These are phyloP conservation scores for Craterocephalus amniculus DNA, from an alignment of 2,797 vertebrate genomes.

Conservation along the genomic window DNA sequence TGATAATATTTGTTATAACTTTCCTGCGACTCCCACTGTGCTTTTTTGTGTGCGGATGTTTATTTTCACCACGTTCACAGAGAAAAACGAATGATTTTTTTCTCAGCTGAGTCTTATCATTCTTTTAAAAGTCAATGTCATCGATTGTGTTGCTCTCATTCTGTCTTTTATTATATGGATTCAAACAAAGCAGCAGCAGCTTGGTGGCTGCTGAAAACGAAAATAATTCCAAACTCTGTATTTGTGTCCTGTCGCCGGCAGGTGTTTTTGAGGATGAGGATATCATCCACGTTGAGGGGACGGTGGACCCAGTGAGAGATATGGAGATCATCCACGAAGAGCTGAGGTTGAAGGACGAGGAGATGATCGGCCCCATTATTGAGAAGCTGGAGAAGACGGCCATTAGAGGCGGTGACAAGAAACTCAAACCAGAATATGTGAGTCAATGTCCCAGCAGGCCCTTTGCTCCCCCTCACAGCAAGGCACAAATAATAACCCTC, in stretches of 20 bases:
- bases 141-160: constrained; percentile 59
- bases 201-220: constrained; percentile 6
- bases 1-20: constrained; percentile 61
- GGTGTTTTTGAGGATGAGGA: constrained; percentile 98
- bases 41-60: constrained; percentile 47
- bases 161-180: constrained; percentile 30
- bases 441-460: constrained; percentile 85
- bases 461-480: constrained; percentile 74
- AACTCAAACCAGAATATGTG: constrained; percentile 97
- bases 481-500: constrained; percentile 80
- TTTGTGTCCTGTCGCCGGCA: constrained; percentile 70
- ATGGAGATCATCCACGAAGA: constrained; percentile 89
- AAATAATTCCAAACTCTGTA: constrained; percentile 18
- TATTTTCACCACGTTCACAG: constrained; percentile 57
- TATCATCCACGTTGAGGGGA: constrained; percentile 96
- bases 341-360: constrained; percentile 94
- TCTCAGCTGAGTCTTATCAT: constrained; percentile 50
- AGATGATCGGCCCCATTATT: constrained; percentile 90
- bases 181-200: constrained; percentile 20
- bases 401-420: constrained; percentile 92
- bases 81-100: constrained; percentile 59
- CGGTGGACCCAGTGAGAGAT: constrained; percentile 91
- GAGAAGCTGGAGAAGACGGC: constrained; percentile 97
- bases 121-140: constrained; percentile 60
- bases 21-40: constrained; percentile 45